Evolutionary conservation across 2,888 invertebrate genomes (phyloP).

Genomic region (Andrena hattorfiana): DNA sequence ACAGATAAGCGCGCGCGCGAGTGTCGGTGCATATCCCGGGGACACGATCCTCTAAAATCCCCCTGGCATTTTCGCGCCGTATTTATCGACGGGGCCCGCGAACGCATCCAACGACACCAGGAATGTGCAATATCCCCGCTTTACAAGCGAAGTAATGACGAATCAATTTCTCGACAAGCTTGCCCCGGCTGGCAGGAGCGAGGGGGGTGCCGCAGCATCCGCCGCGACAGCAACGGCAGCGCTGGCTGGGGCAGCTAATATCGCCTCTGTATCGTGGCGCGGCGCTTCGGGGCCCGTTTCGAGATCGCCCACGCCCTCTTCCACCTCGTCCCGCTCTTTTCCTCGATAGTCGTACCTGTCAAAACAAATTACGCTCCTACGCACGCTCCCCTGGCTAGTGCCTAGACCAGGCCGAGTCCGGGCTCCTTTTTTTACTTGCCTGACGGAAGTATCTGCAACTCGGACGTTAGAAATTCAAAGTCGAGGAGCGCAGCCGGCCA

Average conservation of each 20-base stretch:
- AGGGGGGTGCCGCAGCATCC: slow-evolving; percentile 29
- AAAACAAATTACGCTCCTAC: slow-evolving; percentile 59
- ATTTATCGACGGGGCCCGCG: slow-evolving; percentile 31
- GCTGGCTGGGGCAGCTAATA: slow-evolving; percentile 56
- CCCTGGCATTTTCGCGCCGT: slow-evolving; percentile 30
- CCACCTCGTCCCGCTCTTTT: neutral
- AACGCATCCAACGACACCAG: slow-evolving; percentile 44
- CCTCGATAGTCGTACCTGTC: slow-evolving; percentile 37
- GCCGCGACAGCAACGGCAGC: slow-evolving; percentile 31
- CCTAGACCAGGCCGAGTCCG: slow-evolving; percentile 5
- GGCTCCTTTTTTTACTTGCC: slow-evolving; percentile 44
- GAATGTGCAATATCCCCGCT: slow-evolving; percentile 68
- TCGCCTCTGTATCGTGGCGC: slow-evolving; percentile 34
- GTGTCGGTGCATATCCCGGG: slow-evolving; percentile 40
- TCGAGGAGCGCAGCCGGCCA: neutral
- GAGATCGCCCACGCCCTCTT: slow-evolving; percentile 73
- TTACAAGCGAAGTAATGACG: slow-evolving; percentile 74
- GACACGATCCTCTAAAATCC: slow-evolving; percentile 69
- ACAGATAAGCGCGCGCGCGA: slow-evolving; percentile 11
- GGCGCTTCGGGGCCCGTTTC: slow-evolving; percentile 69
- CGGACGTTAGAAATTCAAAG: slow-evolving; percentile 64
- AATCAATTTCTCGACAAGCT: slow-evolving; percentile 79
- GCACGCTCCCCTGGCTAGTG: slow-evolving; percentile 16
- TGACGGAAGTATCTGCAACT: slow-evolving; percentile 33
- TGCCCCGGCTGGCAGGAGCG: slow-evolving; percentile 60